A percentile compares a stretch with the other conserved stretches of the same genome.
These are phyloP conservation scores for Ganaspis brasiliensis DNA, from an alignment of 2,888 invertebrate species.

Conservation along the genomic window DNA sequence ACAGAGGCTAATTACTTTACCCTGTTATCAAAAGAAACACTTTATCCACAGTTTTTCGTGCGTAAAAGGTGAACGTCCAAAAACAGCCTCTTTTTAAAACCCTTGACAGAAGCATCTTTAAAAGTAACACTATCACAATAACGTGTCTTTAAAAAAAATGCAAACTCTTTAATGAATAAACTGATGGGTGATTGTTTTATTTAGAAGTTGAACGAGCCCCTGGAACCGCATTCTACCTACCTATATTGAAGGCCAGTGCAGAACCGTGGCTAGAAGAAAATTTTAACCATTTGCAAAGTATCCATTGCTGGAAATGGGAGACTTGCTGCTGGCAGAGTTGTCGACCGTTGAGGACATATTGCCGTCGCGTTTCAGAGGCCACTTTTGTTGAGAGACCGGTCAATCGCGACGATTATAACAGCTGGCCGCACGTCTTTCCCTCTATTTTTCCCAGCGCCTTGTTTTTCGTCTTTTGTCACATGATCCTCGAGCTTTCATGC, in stretches of 20 bases:
- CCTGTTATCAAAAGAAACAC: too few species aligned
- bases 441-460: slow-evolving; percentile 2
- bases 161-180: too few species aligned
- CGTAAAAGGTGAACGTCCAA: too few species aligned
- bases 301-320: slow-evolving; percentile 28
- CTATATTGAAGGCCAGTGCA: slow-evolving; percentile 39
- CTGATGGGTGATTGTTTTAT: too few species aligned
- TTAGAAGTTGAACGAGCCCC: background rate
- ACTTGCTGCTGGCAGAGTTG: slow-evolving; percentile 8
- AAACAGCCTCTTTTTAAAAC: too few species aligned
- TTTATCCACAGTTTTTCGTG: too few species aligned
- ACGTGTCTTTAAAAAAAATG: too few species aligned
- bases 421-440: slow-evolving; percentile 2
- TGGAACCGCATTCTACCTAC: slow-evolving; percentile 15
- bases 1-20: too few species aligned
- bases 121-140: too few species aligned
- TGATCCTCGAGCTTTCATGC: slow-evolving; percentile 64
- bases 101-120: too few species aligned
- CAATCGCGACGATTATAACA: slow-evolving; percentile 27
- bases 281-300: slow-evolving; percentile 49
- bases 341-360: slow-evolving; percentile 28
- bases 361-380: slow-evolving; percentile 16
- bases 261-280: slow-evolving; percentile 2
- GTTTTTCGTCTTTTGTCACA: slow-evolving; percentile 68
- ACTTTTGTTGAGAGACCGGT: slow-evolving; percentile 21